Evolutionary conservation across 2,888 invertebrate species (phyloP).

Genomic region (Cabera pusaria): DNA sequence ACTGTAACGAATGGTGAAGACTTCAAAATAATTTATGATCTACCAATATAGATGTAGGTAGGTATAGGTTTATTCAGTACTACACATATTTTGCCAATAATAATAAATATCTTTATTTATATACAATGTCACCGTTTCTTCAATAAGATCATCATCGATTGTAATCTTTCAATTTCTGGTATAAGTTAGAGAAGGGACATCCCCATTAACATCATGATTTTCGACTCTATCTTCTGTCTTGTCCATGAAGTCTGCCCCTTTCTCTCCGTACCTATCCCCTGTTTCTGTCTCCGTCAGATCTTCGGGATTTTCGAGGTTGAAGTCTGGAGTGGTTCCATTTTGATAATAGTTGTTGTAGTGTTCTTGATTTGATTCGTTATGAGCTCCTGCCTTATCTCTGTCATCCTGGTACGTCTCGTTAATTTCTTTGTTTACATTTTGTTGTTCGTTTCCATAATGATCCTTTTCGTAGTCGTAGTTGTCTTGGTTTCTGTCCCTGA

Average conservation of each 20-base stretch:
- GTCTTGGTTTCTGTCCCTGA: conserved; percentile 37
- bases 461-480: conserved; percentile 42
- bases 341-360: conserved; percentile 34
- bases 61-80: too few species aligned
- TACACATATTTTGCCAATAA: too few species aligned
- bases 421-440: conserved; percentile 38
- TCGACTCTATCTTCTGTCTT: conserved; percentile 36
- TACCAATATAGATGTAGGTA: too few species aligned
- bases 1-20: too few species aligned
- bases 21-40: too few species aligned
- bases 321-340: conserved; percentile 2
- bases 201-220: conserved; percentile 38
- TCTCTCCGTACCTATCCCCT: conserved; percentile 40
- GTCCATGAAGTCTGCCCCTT: conserved; percentile 35
- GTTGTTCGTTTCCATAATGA: conserved; percentile 38
- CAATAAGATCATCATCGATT: too few species aligned
- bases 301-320: conserved; percentile 7
- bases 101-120: too few species aligned
- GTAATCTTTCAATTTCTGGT: conserved; percentile 29
- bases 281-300: conserved; percentile 29
- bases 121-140: too few species aligned
- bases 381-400: conserved; percentile 37
- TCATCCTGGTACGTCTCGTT: conserved; percentile 39
- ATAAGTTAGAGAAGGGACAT: conserved; percentile 42
- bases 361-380: conserved; percentile 37